Base-by-base conservation (phyloP, 2,113 vertebrate species). In the Terrapene triunguis region DNA sequence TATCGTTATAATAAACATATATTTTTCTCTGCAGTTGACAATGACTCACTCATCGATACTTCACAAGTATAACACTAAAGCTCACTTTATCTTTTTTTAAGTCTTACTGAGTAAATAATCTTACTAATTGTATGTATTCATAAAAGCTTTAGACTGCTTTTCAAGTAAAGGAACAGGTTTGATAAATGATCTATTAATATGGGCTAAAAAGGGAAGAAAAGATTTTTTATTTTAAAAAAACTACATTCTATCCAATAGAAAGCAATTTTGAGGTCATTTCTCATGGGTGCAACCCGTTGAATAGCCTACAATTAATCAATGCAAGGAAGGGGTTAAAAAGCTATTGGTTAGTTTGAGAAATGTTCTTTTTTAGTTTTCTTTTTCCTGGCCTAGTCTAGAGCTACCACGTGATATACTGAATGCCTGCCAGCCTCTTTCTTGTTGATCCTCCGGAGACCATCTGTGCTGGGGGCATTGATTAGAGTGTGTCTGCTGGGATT, bases 381-480 rank as follows among this genome's bases (percentile, higher is more conserved):
- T 95, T 97, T 98, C 97, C 98, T 97, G 98, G 97, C 98, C 98
- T 97, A 98, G 98, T 98, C 98, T 98, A 96, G 93, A 96, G 96
- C 94, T 95, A 95, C 96, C 99, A 99, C 97, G 98, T 99, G 99
- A 98, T 94, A 44, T 38, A 87, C 98, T 98, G 98, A 99, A 98
- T 98, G 99, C 98, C 99, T 99, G 99, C 98, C 99, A 99, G 99
- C 98, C 99, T 99, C 99, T 99, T 99, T 99, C 99, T 99, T 99
- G 99, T 99, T 99, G 99, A 99, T 99, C 99, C 99, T 99, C 99
- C 97, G 98, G 99, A 99, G 99, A 99, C 99, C 99, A 99, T 99
- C 99, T 99, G 99, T 98, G 99, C 99, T 99, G 99, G 99, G 99
- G 99, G 99, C 99, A 99, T 99, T 99, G 99, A 99, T 99, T 99